Conservation (phyloP, 1,140 invertebrate species). For the Tenebrio molitor region DNA sequence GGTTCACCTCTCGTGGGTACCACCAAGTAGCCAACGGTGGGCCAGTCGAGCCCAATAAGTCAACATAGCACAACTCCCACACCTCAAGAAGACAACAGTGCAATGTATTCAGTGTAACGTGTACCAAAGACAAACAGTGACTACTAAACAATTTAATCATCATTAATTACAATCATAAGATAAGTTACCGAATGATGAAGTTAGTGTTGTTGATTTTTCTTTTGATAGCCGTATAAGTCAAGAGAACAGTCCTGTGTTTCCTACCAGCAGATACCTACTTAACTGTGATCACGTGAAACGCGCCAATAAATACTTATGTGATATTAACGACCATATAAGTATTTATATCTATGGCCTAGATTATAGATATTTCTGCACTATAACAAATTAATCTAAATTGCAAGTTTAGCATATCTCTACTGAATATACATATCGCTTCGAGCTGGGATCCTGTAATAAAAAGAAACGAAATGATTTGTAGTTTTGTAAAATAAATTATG, state of each 20-base stretch:
- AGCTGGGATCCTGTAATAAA: conserved; percentile 59
- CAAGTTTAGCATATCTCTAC: conserved; percentile 58
- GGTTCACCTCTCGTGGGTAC: conserved; percentile 86
- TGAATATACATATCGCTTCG: conserved; percentile 63
- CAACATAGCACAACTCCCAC: conserved; percentile 41
- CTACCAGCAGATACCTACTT: conserved; percentile 50
- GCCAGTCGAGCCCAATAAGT: conserved; percentile 34
- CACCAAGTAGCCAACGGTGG: conserved; percentile 78
- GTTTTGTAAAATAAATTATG: conserved; percentile 57
- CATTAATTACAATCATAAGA: conserved; percentile 29
- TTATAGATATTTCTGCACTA: conserved; percentile 48
- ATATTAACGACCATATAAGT: conserved; percentile 25
- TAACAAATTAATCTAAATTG: conserved; percentile 43
- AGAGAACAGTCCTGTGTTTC: conserved; percentile 24
- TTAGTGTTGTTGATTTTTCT: conserved; percentile 32
- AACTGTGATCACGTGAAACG: conserved; percentile 54
- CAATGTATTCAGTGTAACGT: conserved; percentile 61
- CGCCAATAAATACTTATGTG: conserved; percentile 45
- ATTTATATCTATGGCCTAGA: conserved; percentile 35
- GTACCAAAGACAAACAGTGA: conserved; percentile 57
- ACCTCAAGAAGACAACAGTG: conserved; percentile 54
- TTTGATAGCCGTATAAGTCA: conserved; percentile 14
- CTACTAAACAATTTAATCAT: conserved; percentile 27
- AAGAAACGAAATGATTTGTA: conserved; percentile 53
- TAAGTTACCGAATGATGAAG: conserved; percentile 22